Percentiles rank a stretch among this genome's conserved stretches.
Evolutionary conservation across 2,113 vertebrate genomes (phyloP).

Genomic region (Coracopsis vasa): DNA sequence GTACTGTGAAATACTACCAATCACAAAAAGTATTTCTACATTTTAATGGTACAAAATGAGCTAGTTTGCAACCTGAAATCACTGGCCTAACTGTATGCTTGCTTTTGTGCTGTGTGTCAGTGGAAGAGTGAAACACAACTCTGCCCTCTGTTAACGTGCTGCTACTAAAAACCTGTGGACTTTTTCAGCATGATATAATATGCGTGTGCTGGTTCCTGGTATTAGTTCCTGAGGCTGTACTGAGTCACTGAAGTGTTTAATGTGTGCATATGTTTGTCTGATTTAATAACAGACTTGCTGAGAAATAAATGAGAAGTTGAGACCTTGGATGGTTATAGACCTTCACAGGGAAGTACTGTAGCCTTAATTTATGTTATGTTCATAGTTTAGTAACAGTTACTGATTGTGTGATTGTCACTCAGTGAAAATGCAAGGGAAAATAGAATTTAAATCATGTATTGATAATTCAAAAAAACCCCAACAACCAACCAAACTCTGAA

Average conservation of each 20-base stretch:
- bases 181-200: not conserved
- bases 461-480: not conserved
- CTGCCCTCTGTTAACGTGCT: not conserved
- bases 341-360: not conserved
- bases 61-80: not conserved
- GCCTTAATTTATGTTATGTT: not conserved
- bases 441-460: not conserved
- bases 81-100: not conserved
- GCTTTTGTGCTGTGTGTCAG: not conserved
- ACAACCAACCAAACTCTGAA: not conserved
- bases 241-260: conserved; percentile 6
- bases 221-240: not conserved
- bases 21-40: not conserved
- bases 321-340: not conserved
- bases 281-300: conserved; percentile 30
- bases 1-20: not conserved
- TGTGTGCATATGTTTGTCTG: not conserved
- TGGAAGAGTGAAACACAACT: not conserved
- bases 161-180: not conserved
- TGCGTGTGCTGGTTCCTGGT: not conserved
- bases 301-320: not conserved
- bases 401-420: not conserved
- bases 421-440: not conserved
- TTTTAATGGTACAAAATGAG: not conserved
- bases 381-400: not conserved